phyloP scores from a whole-genome alignment of 2,113 vertebrate species.

The Equus quagga region DNA sequence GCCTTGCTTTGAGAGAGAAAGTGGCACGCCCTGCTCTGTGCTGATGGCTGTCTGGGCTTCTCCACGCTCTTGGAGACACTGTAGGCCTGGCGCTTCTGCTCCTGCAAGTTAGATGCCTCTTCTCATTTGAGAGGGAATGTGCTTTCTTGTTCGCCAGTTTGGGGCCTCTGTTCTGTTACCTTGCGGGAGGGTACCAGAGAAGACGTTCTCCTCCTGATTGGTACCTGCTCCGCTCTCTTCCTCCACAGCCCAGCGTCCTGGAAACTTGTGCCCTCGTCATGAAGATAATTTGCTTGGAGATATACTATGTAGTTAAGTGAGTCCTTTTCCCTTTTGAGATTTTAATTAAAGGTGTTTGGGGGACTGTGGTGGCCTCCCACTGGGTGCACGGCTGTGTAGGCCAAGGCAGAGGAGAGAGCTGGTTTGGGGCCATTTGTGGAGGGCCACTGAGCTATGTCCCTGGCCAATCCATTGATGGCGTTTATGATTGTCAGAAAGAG shows the following conservation, averaged over 20 bases:
- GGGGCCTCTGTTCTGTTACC: not conserved
- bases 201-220: not conserved
- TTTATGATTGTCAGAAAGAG: conserved; percentile 59
- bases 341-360: not conserved
- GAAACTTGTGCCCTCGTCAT: conserved; percentile 98
- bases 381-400: not conserved
- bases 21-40: not conserved
- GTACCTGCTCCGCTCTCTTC: conserved; percentile 48
- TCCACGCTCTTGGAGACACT: not conserved
- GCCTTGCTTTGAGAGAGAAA: not conserved
- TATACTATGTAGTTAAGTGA: conserved; percentile 97
- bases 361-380: not conserved
- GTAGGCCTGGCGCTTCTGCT: not conserved
- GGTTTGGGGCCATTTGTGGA: conserved; percentile 29
- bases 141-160: not conserved
- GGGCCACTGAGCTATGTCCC: not conserved
- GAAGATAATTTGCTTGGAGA: conserved; percentile 98
- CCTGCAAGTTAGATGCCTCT: not conserved
- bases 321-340: conserved; percentile 67
- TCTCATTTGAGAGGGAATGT: accelerated
- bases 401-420: conserved; percentile 14
- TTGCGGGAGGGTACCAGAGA: not conserved
- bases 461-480: not conserved
- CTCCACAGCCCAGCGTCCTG: conserved; percentile 93
- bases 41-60: not conserved